Conservation (phyloP, 2,113 vertebrate species). For the Anhinga anhinga region DNA sequence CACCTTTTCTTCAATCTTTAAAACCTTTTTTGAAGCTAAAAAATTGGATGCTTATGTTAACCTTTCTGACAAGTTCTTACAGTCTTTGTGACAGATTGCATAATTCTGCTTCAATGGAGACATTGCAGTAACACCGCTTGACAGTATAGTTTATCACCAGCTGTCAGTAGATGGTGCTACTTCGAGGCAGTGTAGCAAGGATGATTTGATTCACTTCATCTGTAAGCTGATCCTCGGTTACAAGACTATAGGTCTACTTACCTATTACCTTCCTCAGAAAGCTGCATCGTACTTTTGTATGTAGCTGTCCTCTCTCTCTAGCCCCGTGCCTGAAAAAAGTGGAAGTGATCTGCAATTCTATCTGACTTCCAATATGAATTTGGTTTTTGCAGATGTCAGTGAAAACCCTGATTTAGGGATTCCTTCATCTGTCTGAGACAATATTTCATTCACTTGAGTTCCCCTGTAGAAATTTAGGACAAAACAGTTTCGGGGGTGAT, state of each 20-base stretch:
- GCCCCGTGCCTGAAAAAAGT: neutral
- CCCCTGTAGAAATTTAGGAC: neutral
- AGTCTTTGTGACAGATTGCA: neutral
- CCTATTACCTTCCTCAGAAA: neutral
- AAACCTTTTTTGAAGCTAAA: neutral
- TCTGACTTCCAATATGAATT: neutral
- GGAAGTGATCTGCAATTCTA: neutral
- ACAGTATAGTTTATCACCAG: neutral
- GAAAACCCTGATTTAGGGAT: neutral
- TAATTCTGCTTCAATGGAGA: neutral
- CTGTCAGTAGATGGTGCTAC: neutral
- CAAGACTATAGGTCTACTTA: neutral
- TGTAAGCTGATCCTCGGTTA: neutral
- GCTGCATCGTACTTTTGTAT: neutral
- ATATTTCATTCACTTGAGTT: neutral
- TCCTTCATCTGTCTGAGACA: neutral
- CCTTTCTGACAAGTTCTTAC: neutral
- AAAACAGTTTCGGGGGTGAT: neutral
- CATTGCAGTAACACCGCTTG: rapidly evolving
- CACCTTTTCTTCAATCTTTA: neutral
- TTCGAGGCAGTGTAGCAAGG: neutral
- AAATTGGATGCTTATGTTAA: neutral
- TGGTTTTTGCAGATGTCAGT: neutral
- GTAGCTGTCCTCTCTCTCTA: neutral
- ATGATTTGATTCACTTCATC: neutral